These are phyloP conservation scores for Chorisops tibialis DNA, from an alignment of 2,888 invertebrate species.

Conservation along the genomic window DNA sequence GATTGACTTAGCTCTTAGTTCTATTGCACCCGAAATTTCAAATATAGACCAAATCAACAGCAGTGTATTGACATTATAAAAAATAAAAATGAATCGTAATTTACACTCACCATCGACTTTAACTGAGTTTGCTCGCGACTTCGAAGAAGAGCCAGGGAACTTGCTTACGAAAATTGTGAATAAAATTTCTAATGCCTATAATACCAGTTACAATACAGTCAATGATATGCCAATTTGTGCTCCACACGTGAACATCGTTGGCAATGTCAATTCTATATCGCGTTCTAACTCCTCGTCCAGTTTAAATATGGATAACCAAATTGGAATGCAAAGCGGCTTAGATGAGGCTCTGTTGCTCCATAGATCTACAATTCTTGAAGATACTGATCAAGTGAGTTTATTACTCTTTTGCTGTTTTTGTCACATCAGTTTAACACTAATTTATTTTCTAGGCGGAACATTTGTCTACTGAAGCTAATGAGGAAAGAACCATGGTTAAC, in stretches of 20 bases:
- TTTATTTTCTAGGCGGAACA: conserved; percentile 34
- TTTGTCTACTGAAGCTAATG: conserved; percentile 40
- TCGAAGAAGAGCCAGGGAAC: conserved; percentile 51
- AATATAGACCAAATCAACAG: conserved; percentile 49
- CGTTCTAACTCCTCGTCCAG: conserved; percentile 18
- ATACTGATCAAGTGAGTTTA: no score
- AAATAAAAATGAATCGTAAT: conserved; percentile 55
- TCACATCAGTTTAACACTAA: background rate
- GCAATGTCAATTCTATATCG: conserved; percentile 33
- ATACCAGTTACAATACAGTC: conserved; percentile 50
- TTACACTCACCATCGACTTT: conserved; percentile 64
- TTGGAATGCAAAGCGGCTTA: background rate
- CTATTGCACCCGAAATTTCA: conserved; percentile 48
- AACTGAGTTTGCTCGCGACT: conserved; percentile 69
- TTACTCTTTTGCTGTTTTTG: no score
- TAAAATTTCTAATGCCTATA: conserved; percentile 51
- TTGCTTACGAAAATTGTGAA: conserved; percentile 50
- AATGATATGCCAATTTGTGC: conserved; percentile 45
- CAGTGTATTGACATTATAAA: conserved; percentile 41
- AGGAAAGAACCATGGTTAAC: conserved; percentile 67
- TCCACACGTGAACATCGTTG: conserved; percentile 40
- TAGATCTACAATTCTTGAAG: no score
- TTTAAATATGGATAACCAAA: background rate
- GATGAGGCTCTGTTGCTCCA: no score
- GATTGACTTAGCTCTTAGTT: conserved; percentile 60